phyloP scores from a whole-genome alignment of 2,888 invertebrate genomes.

The Trichogramma evanescens region DNA sequence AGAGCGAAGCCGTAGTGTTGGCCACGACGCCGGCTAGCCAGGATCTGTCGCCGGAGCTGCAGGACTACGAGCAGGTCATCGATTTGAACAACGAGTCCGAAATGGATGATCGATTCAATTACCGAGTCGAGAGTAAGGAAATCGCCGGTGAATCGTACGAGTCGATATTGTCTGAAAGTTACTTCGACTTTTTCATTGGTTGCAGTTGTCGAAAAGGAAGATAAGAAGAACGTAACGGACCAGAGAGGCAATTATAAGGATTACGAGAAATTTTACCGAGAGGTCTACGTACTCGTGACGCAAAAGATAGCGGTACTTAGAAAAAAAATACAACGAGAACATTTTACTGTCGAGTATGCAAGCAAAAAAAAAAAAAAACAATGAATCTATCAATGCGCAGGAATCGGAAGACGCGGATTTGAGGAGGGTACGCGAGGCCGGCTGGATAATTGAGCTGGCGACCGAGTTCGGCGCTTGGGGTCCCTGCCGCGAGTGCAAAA shows the following conservation, averaged over 20 bases:
- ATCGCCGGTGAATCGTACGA: neutral
- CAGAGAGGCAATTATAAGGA: constrained; percentile 48
- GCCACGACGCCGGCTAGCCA: too few species aligned
- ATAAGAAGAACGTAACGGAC: constrained; percentile 1
- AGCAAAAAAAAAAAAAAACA: neutral
- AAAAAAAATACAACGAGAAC: neutral
- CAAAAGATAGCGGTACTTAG: constrained; percentile 40
- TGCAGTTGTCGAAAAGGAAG: constrained; percentile 30
- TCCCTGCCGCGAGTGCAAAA: constrained; percentile 49
- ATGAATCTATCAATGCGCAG: constrained; percentile 21
- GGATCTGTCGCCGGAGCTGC: too few species aligned
- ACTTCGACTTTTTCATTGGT: neutral
- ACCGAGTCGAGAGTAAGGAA: constrained; percentile 48
- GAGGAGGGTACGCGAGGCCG: constrained; percentile 44
- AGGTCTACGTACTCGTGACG: constrained; percentile 49
- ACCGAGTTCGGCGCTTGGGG: constrained; percentile 54
- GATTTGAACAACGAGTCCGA: constrained; percentile 45
- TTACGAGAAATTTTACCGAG: constrained; percentile 51
- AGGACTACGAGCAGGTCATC: too few species aligned
- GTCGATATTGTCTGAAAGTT: neutral
- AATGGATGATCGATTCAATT: constrained; percentile 47
- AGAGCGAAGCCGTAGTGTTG: neutral
- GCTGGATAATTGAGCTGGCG: constrained; percentile 47
- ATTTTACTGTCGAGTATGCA: neutral
- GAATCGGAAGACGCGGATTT: constrained; percentile 46